Evolutionary conservation across 37 sponge, comb jelly and placozoan genomes (phyloP).

Genomic region (Haliclona indistincta): DNA sequence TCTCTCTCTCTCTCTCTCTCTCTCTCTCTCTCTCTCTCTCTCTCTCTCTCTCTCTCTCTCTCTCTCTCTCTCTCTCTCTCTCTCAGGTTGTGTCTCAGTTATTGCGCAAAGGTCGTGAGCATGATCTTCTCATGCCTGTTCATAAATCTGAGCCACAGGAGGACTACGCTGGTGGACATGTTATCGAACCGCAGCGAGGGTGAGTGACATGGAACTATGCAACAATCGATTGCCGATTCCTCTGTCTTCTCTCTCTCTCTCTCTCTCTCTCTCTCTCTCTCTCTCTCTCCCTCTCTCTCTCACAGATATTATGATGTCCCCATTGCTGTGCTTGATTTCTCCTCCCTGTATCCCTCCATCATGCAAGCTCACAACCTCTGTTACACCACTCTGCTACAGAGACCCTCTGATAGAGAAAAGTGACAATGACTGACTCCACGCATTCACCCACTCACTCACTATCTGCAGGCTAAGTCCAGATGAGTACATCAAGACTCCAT

Average conservation of each 20-base stretch:
- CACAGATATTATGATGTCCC: conserved; percentile 87
- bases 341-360: conserved; percentile 98
- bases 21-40: conserved; percentile 7
- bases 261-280: not conserved
- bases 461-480: conserved; percentile 71
- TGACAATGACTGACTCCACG: too few relatives aligned
- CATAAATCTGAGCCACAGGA: conserved; percentile 74
- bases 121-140: conserved; percentile 91
- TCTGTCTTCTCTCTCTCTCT: not conserved
- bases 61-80: conserved; percentile 8
- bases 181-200: conserved; percentile 93
- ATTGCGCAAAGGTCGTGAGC: conserved; percentile 17
- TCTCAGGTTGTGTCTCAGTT: conserved; percentile 36
- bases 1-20: not conserved
- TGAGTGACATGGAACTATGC: conserved; percentile 2
- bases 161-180: conserved; percentile 92
- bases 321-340: conserved; percentile 96
- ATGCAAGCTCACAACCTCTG: conserved; percentile 99
- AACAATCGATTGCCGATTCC: too few relatives aligned
- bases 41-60: not conserved
- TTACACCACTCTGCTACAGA: conserved; percentile 88
- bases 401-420: not conserved
- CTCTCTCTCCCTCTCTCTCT: not conserved
- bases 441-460: not conserved
- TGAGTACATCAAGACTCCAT: conserved; percentile 92